Base-by-base conservation (phyloP, 2,797 vertebrate genomes). In the Enoplosus armatus region DNA sequence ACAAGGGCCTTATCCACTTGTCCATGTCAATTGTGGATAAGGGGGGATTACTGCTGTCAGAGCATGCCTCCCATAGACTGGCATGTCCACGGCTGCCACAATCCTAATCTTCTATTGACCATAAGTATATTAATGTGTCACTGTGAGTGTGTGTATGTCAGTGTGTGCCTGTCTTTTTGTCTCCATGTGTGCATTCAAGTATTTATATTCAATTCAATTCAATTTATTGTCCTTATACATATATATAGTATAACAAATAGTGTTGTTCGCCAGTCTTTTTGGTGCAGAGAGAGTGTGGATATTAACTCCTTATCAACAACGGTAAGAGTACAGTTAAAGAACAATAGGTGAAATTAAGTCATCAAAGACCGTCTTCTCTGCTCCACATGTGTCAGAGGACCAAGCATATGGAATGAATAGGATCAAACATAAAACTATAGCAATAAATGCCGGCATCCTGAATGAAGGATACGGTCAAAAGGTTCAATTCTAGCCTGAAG, bases 321-420 rank as follows among this genome's bases (percentile, higher is more conserved):
- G 1, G 56, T 67, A 64, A 37, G 14, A 56, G 54, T 24, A 80
- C 72, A 78, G 56, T 70, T 66, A 43, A 9, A 56, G 54, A n/a
- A 76, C 72, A 77, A 61, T 59, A 54, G 82, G 72, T 74, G 35
- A 79, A 87, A 86, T 84, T 79, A 85, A 90, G 79, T 90, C 90
- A 90, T 93, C 89, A 91, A 92, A 93, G 87, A 84, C 69, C 6
- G 47, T 85, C 85, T 75, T 47, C 84, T 83, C 84, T 54, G 79
- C 77, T 87, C 67, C 87, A 87, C 72, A 91, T 90, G 90, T 92
- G 91, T 92, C 75, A 83, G 80, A 84, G 83, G 77, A 59, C 61
- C 26, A 18, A 80, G 78, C 91, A 93, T 91, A 90, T 94, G 93
- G 91, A 92, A 91, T 77, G 81, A 92, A 93, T 91, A 92, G 85